Evolutionary conservation across 2,888 invertebrate species (phyloP), one percentile per base, ranked within the genome.

Genomic region (Diarsia brunnea): DNA sequence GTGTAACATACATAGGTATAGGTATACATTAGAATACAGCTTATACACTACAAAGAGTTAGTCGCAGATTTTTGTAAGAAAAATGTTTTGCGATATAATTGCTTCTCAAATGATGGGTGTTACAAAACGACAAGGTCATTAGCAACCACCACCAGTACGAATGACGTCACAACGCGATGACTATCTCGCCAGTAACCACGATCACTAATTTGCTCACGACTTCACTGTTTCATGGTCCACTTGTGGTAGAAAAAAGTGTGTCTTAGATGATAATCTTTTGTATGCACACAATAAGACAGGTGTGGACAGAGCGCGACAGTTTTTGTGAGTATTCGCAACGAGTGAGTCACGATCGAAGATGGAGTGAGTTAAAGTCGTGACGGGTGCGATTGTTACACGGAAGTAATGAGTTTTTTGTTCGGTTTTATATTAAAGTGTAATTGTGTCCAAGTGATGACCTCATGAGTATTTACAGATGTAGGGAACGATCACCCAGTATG

Each of bases 261-360:
- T 21, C 16, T 51, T 31, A 43, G 27, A 73, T 47, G 38, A 16
- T 65, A 55, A 55, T 55, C 8, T 64, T 43, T 70, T 70, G 5
- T 55, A 19, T 43, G 47, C 38, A 27, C 60, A 61, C 27, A 47
- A 67, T 24, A 19, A 38, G 47, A 49, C 53, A 70, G 19, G 43
- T 55, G 61, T 47, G 38, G 53, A 16, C 43, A n/a, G 43, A 64
- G 47, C 27, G 53, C 53, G 70, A 47, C 47, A 60, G 60, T 38
- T 24, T 5, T 47, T 31, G 78, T 49, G 19, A 43, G 49, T 19
- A 16, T 53, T 45, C 21, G 19, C 60, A 5, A 21, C 3, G 27
- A 64, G 76, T 55, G 78, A 76, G 53, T 78, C 77, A 78, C 63
- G 78, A 38, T 27, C 24, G 49, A 19, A 4, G 49, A 24, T 10